Conservation (phyloP, 1,140 invertebrate genomes). For the Drosophila tropicalis region DNA sequence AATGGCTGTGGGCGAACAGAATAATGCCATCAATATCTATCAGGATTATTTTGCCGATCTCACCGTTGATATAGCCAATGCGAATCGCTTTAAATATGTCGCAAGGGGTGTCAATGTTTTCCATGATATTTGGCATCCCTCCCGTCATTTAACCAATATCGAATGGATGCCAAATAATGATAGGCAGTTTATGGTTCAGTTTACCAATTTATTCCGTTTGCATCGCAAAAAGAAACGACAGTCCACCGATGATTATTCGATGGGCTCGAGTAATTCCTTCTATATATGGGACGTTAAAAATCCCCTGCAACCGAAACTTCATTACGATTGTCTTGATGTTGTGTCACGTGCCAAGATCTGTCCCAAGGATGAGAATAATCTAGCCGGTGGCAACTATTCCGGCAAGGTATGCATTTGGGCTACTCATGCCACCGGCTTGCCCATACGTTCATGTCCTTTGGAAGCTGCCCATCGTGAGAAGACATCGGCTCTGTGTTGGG, state of each 20-base stretch:
- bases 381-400: conserved; percentile 91
- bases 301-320: conserved; percentile 90
- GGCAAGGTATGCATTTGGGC: conserved; percentile 93
- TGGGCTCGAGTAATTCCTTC: conserved; percentile 83
- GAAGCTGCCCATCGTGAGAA: conserved; percentile 89
- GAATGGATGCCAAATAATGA: conserved; percentile 92
- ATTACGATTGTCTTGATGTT: conserved; percentile 87
- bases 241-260: conserved; percentile 80
- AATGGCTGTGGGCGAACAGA: conserved; percentile 89
- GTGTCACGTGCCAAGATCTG: conserved; percentile 92
- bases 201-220: conserved; percentile 83
- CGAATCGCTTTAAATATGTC: conserved; percentile 49
- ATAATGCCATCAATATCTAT: conserved; percentile 95
- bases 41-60: conserved; percentile 91
- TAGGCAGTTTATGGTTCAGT: conserved; percentile 90
- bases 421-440: conserved; percentile 86
- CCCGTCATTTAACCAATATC: conserved; percentile 88
- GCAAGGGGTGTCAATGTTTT: conserved; percentile 60
- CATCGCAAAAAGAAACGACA: background rate
- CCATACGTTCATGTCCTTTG: conserved; percentile 84
- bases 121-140: conserved; percentile 84
- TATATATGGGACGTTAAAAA: conserved; percentile 96
- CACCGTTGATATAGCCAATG: conserved; percentile 39
- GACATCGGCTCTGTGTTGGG: conserved; percentile 89
- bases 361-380: conserved; percentile 90